phyloP scores from a whole-genome alignment of 2,888 invertebrate species.

The Cerastis rubricosa region DNA sequence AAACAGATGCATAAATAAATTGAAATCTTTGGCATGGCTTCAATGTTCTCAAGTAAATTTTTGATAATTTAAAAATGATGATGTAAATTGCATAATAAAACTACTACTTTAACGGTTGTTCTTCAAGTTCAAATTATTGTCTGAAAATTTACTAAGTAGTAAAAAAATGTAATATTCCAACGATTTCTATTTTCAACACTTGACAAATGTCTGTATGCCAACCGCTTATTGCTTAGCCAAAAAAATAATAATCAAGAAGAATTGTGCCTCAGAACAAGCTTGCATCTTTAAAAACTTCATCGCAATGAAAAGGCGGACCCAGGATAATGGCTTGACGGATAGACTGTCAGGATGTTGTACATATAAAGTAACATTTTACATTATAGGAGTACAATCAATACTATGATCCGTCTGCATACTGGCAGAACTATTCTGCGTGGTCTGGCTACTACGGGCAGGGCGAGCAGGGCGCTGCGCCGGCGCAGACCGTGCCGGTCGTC shows the following conservation, averaged over 20 bases:
- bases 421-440: constrained; percentile 97
- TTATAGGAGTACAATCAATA: constrained; percentile 93
- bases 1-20: constrained; percentile 27
- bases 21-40: constrained; percentile 28
- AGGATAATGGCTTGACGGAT: constrained; percentile 54
- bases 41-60: not conserved
- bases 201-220: constrained; percentile 53
- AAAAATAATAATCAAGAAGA: constrained; percentile 8
- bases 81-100: not conserved
- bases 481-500: constrained; percentile 69
- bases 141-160: not conserved
- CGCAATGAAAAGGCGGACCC: constrained; percentile 47
- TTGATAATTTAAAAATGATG: not conserved
- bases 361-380: constrained; percentile 58
- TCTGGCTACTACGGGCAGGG: constrained; percentile 94
- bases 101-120: not conserved
- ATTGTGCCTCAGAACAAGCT: constrained; percentile 42
- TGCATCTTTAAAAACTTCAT: constrained; percentile 32
- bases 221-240: constrained; percentile 55
- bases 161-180: constrained; percentile 11
- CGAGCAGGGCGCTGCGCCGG: constrained; percentile 89
- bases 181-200: constrained; percentile 38
- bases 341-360: constrained; percentile 53
- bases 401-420: constrained; percentile 96
- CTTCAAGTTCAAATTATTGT: not conserved